Conservation (phyloP, 2,797 vertebrate genomes). For the Crossoptilon crossoptilon region DNA sequence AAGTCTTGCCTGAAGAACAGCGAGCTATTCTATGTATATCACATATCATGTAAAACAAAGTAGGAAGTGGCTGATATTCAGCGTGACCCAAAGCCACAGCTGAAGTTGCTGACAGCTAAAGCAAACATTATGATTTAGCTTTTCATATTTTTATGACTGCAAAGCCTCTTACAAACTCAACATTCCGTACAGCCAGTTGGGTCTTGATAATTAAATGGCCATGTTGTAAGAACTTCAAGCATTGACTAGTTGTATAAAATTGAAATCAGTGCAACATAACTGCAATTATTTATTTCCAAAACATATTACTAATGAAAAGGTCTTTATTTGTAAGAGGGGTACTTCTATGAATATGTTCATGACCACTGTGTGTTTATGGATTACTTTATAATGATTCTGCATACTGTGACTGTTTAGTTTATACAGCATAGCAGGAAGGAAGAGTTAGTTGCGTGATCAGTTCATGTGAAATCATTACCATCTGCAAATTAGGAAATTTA, state of each 20-base stretch:
- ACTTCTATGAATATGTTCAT: neutral
- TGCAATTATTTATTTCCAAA: neutral
- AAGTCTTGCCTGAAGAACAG: neutral
- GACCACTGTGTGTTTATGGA: neutral
- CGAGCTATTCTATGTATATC: neutral
- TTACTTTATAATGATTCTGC: neutral
- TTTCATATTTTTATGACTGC: neutral
- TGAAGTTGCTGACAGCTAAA: neutral
- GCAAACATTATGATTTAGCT: neutral
- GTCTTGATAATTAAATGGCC: neutral
- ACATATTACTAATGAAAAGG: neutral
- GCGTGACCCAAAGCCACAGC: neutral
- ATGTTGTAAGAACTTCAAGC: neutral
- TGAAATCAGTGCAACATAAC: neutral
- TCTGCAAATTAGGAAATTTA: conserved; percentile 31
- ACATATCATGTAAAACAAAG: neutral
- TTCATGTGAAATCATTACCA: neutral
- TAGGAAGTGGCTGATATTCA: neutral
- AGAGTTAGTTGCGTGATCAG: neutral
- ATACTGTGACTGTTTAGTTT: neutral
- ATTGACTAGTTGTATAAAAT: neutral
- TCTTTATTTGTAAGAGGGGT: neutral
- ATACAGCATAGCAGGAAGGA: conserved; percentile 32
- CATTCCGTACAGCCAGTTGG: neutral
- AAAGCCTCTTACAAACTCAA: neutral